Evolutionary conservation across 2,888 invertebrate genomes (phyloP), one percentile per base, ranked within the genome.

Genomic region (Hedya salicella): DNA sequence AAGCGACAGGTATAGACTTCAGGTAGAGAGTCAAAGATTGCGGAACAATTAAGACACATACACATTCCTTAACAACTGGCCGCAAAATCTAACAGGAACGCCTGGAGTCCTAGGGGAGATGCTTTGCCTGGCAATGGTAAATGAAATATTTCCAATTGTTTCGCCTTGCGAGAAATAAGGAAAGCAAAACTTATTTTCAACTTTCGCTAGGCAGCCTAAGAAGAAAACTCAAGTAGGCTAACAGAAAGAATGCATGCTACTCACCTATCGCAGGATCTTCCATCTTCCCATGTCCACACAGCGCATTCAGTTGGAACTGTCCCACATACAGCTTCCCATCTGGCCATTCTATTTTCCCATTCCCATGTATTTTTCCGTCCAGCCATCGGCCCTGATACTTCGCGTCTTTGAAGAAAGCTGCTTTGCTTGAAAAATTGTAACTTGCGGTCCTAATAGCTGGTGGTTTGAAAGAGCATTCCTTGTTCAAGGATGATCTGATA

Each of bases 271-370:
- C 93, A 30, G 95, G 95, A 48, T 94, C 93, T 76, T 95, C 95
- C 93, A 95, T 94, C 75, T 93, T 93, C 13, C 96, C 96, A 80
- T 93, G 94, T 59, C 97, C 97, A 82, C 95, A 94, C 75, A 95
- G 93, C n/a, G 94, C 87, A 75, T 96, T 96, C 73, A 96, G 92
- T 71, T 95, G 94, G 83, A 98, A 96, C 75, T 96, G 95, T 0
- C 98, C 98, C n/a, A 93, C 94, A 76, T 97, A 98, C 62, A 94
- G 90, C 76, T 95, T 95, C 0, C 97, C 96, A 86, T 97, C 97
- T 0, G 94, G 92, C 96, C 97, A 98, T 77, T 95, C 95, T 67
- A 98, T 84, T 81, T 95, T 95, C 3, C 98, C 97, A 79, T 93
- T 93, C 0, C 98, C 98, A 81, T 98, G 96, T 77, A 97, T 93